Evolutionary conservation across 2,797 vertebrate genomes (phyloP).

Genomic region (Microctenopoma steveboyesi): DNA sequence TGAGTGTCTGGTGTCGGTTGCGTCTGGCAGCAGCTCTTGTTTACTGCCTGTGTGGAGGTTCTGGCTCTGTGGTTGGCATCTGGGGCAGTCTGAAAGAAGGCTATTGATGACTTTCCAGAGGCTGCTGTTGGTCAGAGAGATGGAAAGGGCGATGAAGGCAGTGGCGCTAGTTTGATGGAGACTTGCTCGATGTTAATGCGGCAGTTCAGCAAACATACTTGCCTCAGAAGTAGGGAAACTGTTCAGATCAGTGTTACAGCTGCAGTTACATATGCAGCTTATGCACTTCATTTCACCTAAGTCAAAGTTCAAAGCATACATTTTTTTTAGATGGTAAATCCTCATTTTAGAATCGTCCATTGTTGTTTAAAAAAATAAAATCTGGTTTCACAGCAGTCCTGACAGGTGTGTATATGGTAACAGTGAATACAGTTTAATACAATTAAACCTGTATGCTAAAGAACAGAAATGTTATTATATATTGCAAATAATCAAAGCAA

Average conservation of each 20-base stretch:
- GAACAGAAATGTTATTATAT: too few relatives aligned
- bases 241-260: neutral
- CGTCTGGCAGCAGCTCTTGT: slow-evolving; percentile 59
- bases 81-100: slow-evolving; percentile 54
- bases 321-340: neutral
- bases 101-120: slow-evolving; percentile 56
- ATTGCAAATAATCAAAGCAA: too few relatives aligned
- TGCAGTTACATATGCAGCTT: neutral
- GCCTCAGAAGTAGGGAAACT: neutral
- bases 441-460: too few relatives aligned
- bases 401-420: too few relatives aligned
- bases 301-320: too few relatives aligned
- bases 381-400: neutral
- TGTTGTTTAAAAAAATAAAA: neutral
- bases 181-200: slow-evolving; percentile 22
- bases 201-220: slow-evolving; percentile 3
- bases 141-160: slow-evolving; percentile 26
- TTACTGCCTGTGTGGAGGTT: slow-evolving; percentile 57
- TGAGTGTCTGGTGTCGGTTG: slow-evolving; percentile 41
- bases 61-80: slow-evolving; percentile 52
- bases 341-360: neutral
- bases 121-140: slow-evolving; percentile 36
- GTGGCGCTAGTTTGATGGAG: neutral
- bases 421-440: too few relatives aligned
- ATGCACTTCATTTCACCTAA: neutral